These are phyloP conservation scores for Clarias pachynema DNA, from an alignment of 2,797 vertebrate genomes.

Conservation along the genomic window DNA sequence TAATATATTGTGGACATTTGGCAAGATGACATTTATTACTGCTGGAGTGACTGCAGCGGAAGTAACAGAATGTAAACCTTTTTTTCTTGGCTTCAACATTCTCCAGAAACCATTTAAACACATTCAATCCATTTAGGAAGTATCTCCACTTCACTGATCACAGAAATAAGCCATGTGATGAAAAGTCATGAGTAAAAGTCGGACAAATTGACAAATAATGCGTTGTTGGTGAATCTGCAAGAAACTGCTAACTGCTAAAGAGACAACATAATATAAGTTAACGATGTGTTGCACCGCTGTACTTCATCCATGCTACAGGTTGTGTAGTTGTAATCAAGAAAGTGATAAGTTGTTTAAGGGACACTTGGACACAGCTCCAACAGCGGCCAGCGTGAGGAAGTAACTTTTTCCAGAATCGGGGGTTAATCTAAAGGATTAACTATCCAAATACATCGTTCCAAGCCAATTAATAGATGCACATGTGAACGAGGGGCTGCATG, in stretches of 20 bases:
- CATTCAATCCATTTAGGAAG: too few relatives aligned
- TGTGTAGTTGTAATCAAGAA: constrained; percentile 53
- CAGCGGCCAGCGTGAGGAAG: constrained; percentile 67
- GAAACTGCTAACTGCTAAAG: neutral
- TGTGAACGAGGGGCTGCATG: constrained; percentile 73
- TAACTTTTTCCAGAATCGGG: constrained; percentile 69
- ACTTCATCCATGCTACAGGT: constrained; percentile 56
- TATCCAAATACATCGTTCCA: constrained; percentile 79
- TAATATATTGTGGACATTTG: too few relatives aligned
- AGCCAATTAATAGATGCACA: constrained; percentile 82
- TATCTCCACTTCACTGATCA: too few relatives aligned
- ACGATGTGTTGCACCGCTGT: constrained; percentile 46
- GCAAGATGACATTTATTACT: too few relatives aligned
- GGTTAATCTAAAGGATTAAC: constrained; percentile 77
- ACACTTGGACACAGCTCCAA: constrained; percentile 66
- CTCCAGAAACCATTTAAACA: too few relatives aligned
- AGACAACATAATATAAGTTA: neutral
- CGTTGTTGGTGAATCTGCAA: neutral
- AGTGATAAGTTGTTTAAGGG: constrained; percentile 69
- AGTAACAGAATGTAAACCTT: too few relatives aligned
- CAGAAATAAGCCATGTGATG: too few relatives aligned
- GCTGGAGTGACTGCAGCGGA: too few relatives aligned
- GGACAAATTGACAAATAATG: neutral
- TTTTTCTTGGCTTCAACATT: too few relatives aligned
- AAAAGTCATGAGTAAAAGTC: neutral